phyloP scores from a whole-genome alignment of 2,797 vertebrate genomes.

The Danio albolineatus region DNA sequence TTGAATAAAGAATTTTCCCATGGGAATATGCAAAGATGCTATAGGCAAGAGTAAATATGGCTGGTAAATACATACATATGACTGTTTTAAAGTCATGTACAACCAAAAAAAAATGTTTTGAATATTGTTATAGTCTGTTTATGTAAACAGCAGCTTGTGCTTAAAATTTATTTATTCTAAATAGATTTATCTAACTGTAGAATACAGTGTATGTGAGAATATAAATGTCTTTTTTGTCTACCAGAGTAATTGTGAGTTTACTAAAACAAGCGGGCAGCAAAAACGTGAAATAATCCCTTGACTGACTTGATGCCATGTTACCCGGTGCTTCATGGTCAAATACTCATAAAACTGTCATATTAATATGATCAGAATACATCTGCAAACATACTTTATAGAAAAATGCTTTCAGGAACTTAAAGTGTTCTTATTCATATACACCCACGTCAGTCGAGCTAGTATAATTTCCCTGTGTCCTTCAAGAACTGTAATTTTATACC shows the following conservation, averaged over 20 bases:
- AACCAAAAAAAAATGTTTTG: not conserved
- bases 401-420: not conserved
- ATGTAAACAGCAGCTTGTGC: not conserved
- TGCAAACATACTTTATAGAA: not conserved
- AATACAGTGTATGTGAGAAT: not conserved
- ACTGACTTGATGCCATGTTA: constrained; percentile 2
- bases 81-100: not conserved
- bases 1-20: not conserved
- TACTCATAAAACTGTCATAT: constrained; percentile 4
- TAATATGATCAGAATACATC: constrained; percentile 6
- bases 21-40: not conserved
- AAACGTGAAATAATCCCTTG: constrained; percentile 11
- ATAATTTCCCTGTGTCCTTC: constrained; percentile 16
- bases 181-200: not conserved
- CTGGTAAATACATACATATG: constrained; percentile 1
- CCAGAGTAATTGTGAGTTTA: not conserved
- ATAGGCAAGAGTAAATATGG: not conserved
- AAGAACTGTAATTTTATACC: constrained; percentile 29
- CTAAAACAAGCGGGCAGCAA: constrained; percentile 1
- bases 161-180: constrained; percentile 15
- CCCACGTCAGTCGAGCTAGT: not conserved
- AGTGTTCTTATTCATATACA: constrained; percentile 12
- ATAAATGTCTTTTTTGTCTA: not conserved
- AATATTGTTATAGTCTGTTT: not conserved
- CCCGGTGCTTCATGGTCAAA: not conserved